phyloP scores from a whole-genome alignment of 2,797 vertebrate genomes.

The Vireo griseus region DNA sequence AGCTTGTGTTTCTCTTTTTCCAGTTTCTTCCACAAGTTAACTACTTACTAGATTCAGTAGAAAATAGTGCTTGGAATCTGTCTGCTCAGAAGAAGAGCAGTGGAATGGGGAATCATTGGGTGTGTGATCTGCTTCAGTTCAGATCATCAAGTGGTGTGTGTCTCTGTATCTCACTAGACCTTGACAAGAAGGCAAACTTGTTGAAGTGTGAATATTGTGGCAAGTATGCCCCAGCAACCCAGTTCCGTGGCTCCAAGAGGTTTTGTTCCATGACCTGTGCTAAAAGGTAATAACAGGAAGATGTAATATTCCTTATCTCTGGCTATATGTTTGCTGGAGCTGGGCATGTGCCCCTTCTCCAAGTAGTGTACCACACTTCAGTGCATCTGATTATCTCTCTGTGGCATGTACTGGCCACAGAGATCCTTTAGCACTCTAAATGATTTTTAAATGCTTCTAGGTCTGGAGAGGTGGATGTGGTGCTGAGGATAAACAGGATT shows the following conservation, averaged over 20 bases:
- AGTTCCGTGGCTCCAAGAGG: conserved; percentile 94
- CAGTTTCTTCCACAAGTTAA: background rate
- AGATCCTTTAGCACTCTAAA: background rate
- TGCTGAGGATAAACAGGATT: background rate
- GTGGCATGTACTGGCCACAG: background rate
- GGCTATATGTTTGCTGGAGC: background rate
- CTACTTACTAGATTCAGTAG: background rate
- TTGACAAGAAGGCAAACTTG: conserved; percentile 76
- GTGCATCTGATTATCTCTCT: background rate
- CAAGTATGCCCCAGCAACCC: conserved; percentile 89
- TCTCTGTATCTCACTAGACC: conserved; percentile 55
- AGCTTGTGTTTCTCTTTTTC: background rate
- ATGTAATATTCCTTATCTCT: background rate
- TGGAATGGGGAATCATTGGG: background rate
- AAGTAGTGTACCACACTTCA: background rate
- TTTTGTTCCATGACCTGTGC: conserved; percentile 97
- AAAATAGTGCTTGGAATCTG: background rate
- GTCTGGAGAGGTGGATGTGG: background rate
- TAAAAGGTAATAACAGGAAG: conserved; percentile 85
- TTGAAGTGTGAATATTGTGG: conserved; percentile 95
- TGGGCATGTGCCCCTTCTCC: background rate
- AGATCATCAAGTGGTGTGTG: background rate
- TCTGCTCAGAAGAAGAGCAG: background rate
- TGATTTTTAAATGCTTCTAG: background rate
- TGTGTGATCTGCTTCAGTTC: background rate